phyloP scores from a whole-genome alignment of 2,797 vertebrate species.

The Fringilla coelebs region DNA sequence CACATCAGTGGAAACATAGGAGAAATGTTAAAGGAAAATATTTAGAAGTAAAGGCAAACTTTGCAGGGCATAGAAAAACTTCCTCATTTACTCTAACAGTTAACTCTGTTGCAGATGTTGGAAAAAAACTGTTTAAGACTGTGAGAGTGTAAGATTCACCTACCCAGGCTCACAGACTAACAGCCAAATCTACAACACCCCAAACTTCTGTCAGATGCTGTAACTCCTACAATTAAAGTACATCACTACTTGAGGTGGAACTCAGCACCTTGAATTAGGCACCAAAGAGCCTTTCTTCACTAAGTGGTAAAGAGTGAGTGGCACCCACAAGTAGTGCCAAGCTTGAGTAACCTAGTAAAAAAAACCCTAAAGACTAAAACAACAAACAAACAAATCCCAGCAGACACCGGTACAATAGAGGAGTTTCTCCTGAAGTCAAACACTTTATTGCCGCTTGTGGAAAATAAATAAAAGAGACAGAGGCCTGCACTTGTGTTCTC shows the following conservation, averaged over 20 bases:
- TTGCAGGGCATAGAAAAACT: not conserved
- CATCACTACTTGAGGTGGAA: not conserved
- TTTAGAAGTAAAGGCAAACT: not conserved
- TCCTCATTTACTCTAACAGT: not conserved
- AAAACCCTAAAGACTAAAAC: not conserved
- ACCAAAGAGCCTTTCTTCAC: not conserved
- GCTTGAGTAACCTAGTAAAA: not conserved
- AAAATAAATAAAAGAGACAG: not conserved
- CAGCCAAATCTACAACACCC: not conserved
- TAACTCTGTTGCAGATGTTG: not conserved
- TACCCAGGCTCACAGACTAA: not conserved
- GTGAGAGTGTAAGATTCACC: not conserved
- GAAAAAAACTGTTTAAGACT: not conserved
- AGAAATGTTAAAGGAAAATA: not conserved
- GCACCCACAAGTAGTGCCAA: not conserved
- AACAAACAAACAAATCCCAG: not conserved
- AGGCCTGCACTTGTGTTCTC: not conserved
- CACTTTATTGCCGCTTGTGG: not conserved
- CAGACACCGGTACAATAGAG: not conserved
- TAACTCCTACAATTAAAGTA: not conserved
- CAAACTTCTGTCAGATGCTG: not conserved
- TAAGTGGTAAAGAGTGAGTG: not conserved
- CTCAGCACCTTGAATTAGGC: not conserved
- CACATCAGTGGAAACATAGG: not conserved
- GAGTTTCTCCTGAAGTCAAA: not conserved